phyloP scores from a whole-genome alignment of 2,113 vertebrate genomes.

The Aythya baeri region DNA sequence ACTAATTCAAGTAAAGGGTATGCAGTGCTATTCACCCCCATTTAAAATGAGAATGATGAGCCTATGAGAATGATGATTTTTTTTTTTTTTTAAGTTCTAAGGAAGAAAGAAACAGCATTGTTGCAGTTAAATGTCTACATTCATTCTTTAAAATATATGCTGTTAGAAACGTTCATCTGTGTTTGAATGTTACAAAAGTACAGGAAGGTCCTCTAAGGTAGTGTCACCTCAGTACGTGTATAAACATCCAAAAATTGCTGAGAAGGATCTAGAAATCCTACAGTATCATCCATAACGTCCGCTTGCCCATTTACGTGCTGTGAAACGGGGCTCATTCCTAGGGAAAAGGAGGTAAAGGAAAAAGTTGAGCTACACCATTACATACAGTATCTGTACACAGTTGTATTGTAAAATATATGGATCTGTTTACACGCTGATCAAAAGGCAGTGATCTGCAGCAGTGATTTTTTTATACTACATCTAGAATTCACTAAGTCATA shows the following conservation, averaged over 20 bases:
- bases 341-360: background rate
- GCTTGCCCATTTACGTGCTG: background rate
- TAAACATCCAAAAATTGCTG: background rate
- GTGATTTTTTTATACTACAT: background rate
- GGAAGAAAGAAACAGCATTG: background rate
- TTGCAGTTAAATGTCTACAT: background rate
- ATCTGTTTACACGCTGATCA: background rate
- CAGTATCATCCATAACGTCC: background rate
- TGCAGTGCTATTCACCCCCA: background rate
- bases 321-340: background rate
- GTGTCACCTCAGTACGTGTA: background rate
- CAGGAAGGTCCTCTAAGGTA: background rate
- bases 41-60: background rate
- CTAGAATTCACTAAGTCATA: background rate
- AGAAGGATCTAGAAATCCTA: background rate
- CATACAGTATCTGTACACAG: background rate
- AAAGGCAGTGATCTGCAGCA: background rate
- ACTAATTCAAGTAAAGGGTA: background rate
- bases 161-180: background rate
- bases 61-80: background rate
- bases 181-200: background rate
- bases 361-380: background rate
- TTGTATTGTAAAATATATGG: background rate
- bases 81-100: background rate
- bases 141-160: background rate